Conservation (phyloP, 1,140 invertebrate genomes). For the Trialeurodes vaporariorum region DNA sequence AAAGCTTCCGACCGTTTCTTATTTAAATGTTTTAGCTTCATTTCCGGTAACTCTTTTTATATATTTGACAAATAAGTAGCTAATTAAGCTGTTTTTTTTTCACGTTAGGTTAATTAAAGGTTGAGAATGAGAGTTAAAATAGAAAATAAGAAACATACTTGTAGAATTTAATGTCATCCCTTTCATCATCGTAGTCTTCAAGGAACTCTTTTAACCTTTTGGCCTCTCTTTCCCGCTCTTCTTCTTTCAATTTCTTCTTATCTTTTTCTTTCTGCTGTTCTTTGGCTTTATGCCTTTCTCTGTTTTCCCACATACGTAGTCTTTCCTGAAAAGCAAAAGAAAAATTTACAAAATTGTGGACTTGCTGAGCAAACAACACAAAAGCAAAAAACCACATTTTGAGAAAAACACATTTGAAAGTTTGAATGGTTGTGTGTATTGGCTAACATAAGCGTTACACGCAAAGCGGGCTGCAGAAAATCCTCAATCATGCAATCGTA, state of each 20-base stretch:
- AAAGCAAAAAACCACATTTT: too few species aligned
- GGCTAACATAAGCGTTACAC: too few species aligned
- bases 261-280: conserved; percentile 86
- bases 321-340: conserved; percentile 35
- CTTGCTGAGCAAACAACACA: too few species aligned
- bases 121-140: not conserved
- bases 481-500: too few species aligned
- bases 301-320: conserved; percentile 75
- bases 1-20: not conserved
- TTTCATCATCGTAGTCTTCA: conserved; percentile 96
- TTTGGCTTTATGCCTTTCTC: conserved; percentile 84
- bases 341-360: conserved; percentile 7
- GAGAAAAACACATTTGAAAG: too few species aligned
- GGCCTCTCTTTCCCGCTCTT: conserved; percentile 78
- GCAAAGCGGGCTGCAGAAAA: too few species aligned
- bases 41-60: not conserved
- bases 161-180: conserved; percentile 94
- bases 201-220: conserved; percentile 92
- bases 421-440: too few species aligned
- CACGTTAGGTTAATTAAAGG: too few species aligned
- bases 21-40: too few species aligned
- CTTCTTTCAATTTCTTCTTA: conserved; percentile 67
- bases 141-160: conserved; percentile 45
- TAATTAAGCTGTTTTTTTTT: too few species aligned
- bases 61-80: too few species aligned